Evolutionary conservation across 53 echinoderm and acorn worm species (phyloP).

Genomic region (Patiria pectinifera): DNA sequence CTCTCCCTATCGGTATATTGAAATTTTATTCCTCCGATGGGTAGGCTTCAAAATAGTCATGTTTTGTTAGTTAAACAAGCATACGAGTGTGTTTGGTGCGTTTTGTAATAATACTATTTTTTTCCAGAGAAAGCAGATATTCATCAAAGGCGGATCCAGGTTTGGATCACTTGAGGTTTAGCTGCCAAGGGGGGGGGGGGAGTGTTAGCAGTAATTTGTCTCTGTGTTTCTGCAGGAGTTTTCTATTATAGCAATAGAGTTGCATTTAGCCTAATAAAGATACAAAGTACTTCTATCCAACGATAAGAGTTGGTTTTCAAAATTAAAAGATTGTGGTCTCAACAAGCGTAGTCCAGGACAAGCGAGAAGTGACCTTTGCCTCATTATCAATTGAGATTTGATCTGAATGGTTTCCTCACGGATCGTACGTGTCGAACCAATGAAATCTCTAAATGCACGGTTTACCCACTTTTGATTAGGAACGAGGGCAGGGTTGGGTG

Average conservation of each 20-base stretch:
- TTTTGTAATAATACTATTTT: background rate
- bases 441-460: background rate
- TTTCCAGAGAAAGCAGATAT: too few species aligned
- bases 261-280: too few species aligned
- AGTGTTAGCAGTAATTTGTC: too few species aligned
- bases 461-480: background rate
- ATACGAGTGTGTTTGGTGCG: background rate
- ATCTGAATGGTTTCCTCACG: background rate
- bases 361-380: background rate
- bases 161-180: too few species aligned
- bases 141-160: too few species aligned
- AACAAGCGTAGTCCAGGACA: background rate
- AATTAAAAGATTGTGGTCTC: too few species aligned
- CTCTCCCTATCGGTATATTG: background rate
- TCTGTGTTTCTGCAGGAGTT: too few species aligned
- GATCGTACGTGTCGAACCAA: slow-evolving; percentile 7
- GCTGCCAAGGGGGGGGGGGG: too few species aligned
- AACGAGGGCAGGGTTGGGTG: background rate
- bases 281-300: too few species aligned
- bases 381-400: background rate
- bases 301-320: too few species aligned
- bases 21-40: background rate
- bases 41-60: background rate
- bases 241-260: too few species aligned
- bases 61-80: background rate